Evolutionary conservation across 2,797 vertebrate genomes (phyloP), one percentile per base, ranked within the genome.

Genomic region (Meriones psammophilus): DNA sequence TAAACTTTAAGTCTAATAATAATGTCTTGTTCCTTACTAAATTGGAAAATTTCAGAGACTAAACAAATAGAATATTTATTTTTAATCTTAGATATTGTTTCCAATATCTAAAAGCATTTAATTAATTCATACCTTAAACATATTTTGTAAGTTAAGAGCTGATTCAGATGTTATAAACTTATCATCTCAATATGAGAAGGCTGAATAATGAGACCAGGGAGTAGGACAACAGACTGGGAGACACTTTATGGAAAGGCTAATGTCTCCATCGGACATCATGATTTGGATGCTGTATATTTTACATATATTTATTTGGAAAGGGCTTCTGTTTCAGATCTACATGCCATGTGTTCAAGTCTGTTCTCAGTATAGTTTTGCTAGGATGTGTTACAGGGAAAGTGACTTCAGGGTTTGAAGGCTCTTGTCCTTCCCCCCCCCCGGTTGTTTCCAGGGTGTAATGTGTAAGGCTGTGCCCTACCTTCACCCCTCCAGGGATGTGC

Each of bases 401-500:
- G 3, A 14, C 7, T 9, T 50, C 7, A 33, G 3, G 0, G 26
- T 54, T 8, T 14, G 26, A 2, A 30, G 12, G 28, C 2, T 20
- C 36, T 20, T 46, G 36, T 20, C 2, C 15, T 36, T 14, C 5
- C 9, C 56, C 5, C 5, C 46, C 64, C 7, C 15, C n/a, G 46
- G 6, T 10, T 46, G 54, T 18, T 73, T 73, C 8, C 56, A 66
- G 33, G 68, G 0, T 8, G 54, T 15, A 18, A 73, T 8, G 1
- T 39, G 33, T 36, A 56, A 46, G 17, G 7, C 26, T 93, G 60
- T 39, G 1, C 6, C 2, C 8, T 24, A 18, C 20, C 1, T 4
- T 4, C 1, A 12, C 14, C 66, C 20, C 6, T 28, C 3, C 24
- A 17, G 20, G 4, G 73, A 69, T 46, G 30, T 58, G 20, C 50